Evolutionary conservation across 2,888 invertebrate genomes (phyloP).

Genomic region (Agonopterix arenella): DNA sequence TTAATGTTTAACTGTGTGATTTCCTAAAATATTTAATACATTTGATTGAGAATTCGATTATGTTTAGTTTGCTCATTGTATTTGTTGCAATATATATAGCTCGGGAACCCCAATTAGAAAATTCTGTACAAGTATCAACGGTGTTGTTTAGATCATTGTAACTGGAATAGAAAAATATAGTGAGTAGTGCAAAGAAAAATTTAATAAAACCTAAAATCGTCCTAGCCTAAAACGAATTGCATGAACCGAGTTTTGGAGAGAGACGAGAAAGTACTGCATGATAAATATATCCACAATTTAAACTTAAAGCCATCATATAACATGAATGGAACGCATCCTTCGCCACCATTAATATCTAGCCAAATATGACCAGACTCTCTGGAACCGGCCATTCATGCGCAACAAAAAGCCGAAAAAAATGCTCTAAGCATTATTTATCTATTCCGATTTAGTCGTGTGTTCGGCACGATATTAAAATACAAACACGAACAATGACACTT

Average conservation of each 20-base stretch:
- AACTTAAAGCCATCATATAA: conserved; percentile 19
- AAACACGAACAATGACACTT: conserved; percentile 64
- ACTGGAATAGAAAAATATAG: too few relatives aligned
- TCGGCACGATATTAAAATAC: conserved; percentile 66
- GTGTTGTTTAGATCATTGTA: too few relatives aligned
- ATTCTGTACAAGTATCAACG: too few relatives aligned
- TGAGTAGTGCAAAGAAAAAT: too few relatives aligned
- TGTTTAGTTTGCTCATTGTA: too few relatives aligned
- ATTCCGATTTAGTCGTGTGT: conserved; percentile 59
- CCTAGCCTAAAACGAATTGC: too few relatives aligned
- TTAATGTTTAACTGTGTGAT: too few relatives aligned
- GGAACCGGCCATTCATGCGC: conserved; percentile 59
- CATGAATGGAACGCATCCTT: conserved; percentile 37
- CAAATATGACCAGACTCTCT: conserved; percentile 53
- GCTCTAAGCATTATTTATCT: conserved; percentile 59
- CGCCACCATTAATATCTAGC: conserved; percentile 43
- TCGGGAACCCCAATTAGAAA: too few relatives aligned
- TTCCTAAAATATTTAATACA: too few relatives aligned
- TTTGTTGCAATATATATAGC: too few relatives aligned
- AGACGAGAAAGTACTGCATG: conserved; percentile 20
- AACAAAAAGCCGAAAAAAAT: conserved; percentile 51
- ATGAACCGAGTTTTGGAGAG: background rate
- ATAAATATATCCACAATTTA: conserved; percentile 14
- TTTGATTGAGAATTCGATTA: too few relatives aligned
- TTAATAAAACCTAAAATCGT: too few relatives aligned